These are phyloP conservation scores for Bambusicola thoracicus DNA, from an alignment of 2,113 vertebrate species.

Conservation along the genomic window DNA sequence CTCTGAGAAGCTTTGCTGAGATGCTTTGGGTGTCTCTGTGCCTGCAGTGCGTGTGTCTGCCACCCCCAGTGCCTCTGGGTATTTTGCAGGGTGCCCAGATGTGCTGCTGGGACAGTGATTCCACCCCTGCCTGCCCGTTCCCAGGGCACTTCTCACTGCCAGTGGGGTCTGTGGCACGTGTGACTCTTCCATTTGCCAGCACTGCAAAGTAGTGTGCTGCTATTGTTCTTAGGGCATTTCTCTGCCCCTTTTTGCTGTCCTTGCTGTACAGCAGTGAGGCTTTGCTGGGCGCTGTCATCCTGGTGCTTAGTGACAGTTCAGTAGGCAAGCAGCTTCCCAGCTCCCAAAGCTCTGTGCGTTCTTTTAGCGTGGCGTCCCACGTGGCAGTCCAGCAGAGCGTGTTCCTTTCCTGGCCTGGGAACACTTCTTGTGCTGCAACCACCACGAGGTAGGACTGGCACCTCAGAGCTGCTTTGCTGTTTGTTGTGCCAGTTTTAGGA, in stretches of 20 bases:
- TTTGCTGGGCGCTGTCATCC: rapidly evolving
- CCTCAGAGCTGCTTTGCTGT: not conserved
- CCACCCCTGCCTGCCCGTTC: not conserved
- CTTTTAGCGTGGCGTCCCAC: not conserved
- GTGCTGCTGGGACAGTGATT: not conserved
- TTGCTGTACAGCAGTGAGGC: not conserved
- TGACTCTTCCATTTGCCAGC: not conserved
- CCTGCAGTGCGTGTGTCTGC: not conserved
- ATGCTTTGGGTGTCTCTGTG: not conserved
- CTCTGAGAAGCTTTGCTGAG: rapidly evolving
- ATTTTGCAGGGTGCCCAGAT: not conserved
- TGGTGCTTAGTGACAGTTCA: too few relatives aligned
- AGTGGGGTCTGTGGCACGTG: rapidly evolving
- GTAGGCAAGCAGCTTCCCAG: not conserved
- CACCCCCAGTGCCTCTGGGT: not conserved
- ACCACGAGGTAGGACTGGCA: not conserved
- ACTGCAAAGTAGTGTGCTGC: not conserved
- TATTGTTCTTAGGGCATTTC: not conserved
- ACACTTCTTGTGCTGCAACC: not conserved
- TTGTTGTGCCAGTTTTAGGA: rapidly evolving
- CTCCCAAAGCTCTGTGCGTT: rapidly evolving
- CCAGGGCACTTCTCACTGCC: not conserved
- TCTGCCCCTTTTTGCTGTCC: not conserved
- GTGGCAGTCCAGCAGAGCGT: not conserved
- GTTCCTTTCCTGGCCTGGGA: not conserved